Evolutionary conservation across 2,888 invertebrate genomes (phyloP), one percentile per base, ranked within the genome.

Genomic region (Resseliella maxima): DNA sequence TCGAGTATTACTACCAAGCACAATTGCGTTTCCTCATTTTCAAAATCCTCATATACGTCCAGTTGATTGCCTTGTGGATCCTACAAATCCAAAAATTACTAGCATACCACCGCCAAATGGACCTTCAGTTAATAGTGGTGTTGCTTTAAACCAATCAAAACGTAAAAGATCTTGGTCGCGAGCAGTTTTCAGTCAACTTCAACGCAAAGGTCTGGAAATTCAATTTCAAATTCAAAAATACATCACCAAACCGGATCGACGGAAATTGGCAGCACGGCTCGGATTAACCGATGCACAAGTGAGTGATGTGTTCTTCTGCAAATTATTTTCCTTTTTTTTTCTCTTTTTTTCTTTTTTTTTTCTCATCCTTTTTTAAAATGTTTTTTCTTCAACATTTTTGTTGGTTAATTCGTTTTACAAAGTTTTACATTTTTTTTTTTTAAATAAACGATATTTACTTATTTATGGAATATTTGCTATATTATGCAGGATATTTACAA

Each of bases 261-360:
- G 98, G 88, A 97, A 98, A 90, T 91, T 98, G 87, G 98, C 98
- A 0, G 97, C 97, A 5, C 96, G 97, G 18, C 92, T 98, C 45
- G 98, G 98, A 86, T 94, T 98, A 12, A 98, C 98, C 0, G 98
- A 98, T 92, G 98, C 98, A 6, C 98, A 98, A 94, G 97, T 96
- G 89, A 88, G 31, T 85, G 24, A 35, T n/a, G n/a, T n/a, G n/a
- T n/a, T n/a, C n/a, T n/a, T n/a, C n/a, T n/a, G n/a, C n/a, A n/a
- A n/a, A n/a, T n/a, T n/a, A n/a, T n/a, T n/a, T n/a, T n/a, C n/a
- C n/a, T n/a, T n/a, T n/a, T n/a, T n/a, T n/a, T n/a, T n/a, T n/a
- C n/a, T n/a, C n/a, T n/a, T n/a, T n/a, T n/a, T n/a, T n/a, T n/a
- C n/a, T n/a, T n/a, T n/a, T n/a, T n/a, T n/a, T n/a, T n/a, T n/a